phyloP scores from a whole-genome alignment of 2,888 invertebrate genomes.

The Pediacus dermestoides region DNA sequence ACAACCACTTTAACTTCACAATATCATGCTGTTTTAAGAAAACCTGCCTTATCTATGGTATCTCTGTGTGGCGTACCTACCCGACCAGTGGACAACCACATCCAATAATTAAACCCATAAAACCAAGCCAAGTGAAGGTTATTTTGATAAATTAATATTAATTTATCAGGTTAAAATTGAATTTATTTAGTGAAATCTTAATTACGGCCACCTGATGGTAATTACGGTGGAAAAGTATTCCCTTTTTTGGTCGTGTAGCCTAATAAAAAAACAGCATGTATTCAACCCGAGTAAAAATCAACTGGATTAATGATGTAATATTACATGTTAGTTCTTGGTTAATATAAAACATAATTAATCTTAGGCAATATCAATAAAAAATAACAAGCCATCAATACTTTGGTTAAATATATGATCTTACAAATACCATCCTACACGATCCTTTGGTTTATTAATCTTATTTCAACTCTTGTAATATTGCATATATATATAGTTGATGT shows the following conservation, averaged over 20 bases:
- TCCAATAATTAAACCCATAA: no score
- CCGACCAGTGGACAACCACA: no score
- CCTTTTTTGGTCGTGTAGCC: no score
- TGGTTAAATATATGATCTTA: conserved; percentile 1
- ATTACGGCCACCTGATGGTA: no score
- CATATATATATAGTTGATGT: not conserved
- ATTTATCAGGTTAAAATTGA: no score
- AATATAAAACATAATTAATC: conserved; percentile 26
- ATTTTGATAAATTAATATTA: no score
- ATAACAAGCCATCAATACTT: conserved; percentile 20
- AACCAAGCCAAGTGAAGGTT: no score
- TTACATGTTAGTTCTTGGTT: conserved; percentile 12
- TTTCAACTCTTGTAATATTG: not conserved
- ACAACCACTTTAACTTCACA: conserved; percentile 10
- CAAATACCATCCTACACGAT: not conserved
- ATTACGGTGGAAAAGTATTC: no score
- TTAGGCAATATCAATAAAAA: conserved; percentile 26
- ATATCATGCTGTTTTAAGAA: conserved; percentile 7
- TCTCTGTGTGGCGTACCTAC: conserved; percentile 8
- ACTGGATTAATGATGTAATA: conserved; percentile 10
- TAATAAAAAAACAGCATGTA: conserved; percentile 4
- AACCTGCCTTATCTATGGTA: conserved; percentile 12
- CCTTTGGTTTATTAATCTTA: not conserved
- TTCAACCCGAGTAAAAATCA: conserved; percentile 5
- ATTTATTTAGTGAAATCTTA: no score